These are phyloP conservation scores for Eledone cirrhosa DNA, from an alignment of 2,888 invertebrate species.

Conservation along the genomic window DNA sequence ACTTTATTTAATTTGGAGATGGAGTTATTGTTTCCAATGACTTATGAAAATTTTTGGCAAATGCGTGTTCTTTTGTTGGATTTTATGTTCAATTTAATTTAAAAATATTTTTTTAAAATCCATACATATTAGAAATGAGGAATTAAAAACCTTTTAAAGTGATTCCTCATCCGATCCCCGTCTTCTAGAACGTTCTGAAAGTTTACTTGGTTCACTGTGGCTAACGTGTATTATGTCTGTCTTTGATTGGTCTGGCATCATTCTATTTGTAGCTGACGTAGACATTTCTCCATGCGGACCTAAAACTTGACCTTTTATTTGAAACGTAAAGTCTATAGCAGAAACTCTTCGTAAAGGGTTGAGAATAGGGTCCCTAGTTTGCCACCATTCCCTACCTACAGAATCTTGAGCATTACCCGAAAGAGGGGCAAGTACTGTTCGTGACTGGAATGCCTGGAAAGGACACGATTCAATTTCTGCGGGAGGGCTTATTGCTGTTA, in stretches of 20 bases:
- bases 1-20: no score
- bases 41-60: no score
- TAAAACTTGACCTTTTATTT: conserved; percentile 19
- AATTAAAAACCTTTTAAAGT: neutral
- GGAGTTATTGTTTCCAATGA: no score
- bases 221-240: conserved; percentile 21
- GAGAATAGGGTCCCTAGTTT: neutral
- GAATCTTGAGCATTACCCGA: conserved; percentile 11
- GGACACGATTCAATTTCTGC: conserved; percentile 22
- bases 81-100: no score
- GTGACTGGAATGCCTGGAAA: conserved; percentile 23
- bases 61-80: no score
- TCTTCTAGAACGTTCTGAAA: conserved; percentile 18
- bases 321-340: conserved; percentile 9
- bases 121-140: no score
- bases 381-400: neutral
- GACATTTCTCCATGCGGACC: conserved; percentile 2
- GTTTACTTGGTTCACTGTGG: conserved; percentile 27
- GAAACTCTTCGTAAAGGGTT: conserved; percentile 15
- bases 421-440: conserved; percentile 19
- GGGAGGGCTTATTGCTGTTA: conserved; percentile 22
- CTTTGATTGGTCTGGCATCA: conserved; percentile 1
- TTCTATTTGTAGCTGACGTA: no score
- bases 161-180: conserved; percentile 10
- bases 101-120: no score